Evolutionary conservation across 2,797 vertebrate species (phyloP).

Genomic region (Australoheros facetus): DNA sequence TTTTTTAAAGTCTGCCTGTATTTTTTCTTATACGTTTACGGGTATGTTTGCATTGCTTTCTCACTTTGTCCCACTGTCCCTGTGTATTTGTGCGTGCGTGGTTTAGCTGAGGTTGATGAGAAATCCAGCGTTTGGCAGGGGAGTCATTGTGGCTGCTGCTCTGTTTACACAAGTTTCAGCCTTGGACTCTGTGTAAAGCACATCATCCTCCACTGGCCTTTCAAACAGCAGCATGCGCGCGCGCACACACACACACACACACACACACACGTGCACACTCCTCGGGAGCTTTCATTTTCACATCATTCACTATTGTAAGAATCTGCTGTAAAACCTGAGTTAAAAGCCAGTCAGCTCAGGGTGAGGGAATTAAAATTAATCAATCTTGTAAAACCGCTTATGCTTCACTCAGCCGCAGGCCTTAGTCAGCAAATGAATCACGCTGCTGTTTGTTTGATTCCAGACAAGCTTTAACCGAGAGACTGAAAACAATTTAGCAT

Average conservation of each 20-base stretch:
- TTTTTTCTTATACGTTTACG: constrained; percentile 14
- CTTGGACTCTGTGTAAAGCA: constrained; percentile 39
- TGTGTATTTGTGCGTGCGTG: constrained; percentile 43
- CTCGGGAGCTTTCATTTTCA: constrained; percentile 38
- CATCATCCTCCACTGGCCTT: constrained; percentile 27
- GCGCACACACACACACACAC: neutral
- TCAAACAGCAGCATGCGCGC: constrained; percentile 10
- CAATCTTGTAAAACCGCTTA: constrained; percentile 53
- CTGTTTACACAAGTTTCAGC: constrained; percentile 65
- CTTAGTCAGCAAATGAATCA: constrained; percentile 57
- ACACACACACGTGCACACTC: neutral
- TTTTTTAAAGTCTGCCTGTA: neutral
- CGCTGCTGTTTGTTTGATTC: constrained; percentile 42
- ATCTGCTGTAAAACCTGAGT: constrained; percentile 33
- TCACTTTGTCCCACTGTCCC: constrained; percentile 6
- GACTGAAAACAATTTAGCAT: constrained; percentile 37
- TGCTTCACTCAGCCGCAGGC: constrained; percentile 36
- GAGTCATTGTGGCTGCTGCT: constrained; percentile 47
- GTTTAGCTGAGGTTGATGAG: constrained; percentile 61
- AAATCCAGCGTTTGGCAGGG: constrained; percentile 66
- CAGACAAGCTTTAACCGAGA: constrained; percentile 19
- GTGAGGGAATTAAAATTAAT: constrained; percentile 58
- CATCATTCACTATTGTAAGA: constrained; percentile 35
- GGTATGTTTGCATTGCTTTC: constrained; percentile 30
- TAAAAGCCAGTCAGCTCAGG: constrained; percentile 43